Percentiles rank a stretch among this genome's conserved stretches.
phyloP scores from a whole-genome alignment of 2,888 invertebrate species.

The Chirona hameri region DNA sequence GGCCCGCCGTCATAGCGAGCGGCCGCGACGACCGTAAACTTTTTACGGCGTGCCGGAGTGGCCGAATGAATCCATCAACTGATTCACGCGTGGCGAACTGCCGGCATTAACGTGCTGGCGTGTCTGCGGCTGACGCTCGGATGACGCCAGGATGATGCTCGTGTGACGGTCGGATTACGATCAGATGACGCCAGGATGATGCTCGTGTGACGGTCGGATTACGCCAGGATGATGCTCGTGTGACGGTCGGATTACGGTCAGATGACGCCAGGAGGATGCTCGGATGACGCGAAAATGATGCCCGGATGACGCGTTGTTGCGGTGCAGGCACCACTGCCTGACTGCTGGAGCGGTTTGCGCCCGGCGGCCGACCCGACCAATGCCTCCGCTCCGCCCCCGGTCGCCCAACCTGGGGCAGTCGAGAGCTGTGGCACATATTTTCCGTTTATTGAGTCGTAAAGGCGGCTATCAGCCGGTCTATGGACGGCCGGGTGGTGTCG shows the following conservation, averaged over 20 bases:
- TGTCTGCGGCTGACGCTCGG: not conserved
- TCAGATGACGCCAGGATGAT: not conserved
- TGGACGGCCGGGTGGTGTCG: not conserved
- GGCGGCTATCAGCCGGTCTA: not conserved
- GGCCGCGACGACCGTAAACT: not conserved
- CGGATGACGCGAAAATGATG: no score
- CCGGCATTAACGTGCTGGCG: not conserved
- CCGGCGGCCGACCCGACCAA: no score
- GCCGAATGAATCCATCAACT: slow-evolving; percentile 22
- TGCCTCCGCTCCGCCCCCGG: no score
- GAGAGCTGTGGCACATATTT: not conserved
- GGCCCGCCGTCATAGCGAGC: slow-evolving; percentile 2
- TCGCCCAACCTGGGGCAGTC: no score
- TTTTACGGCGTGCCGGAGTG: not conserved
- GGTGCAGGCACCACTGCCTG: no score
- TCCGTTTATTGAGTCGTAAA: slow-evolving; percentile 3
- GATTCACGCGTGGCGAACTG: slow-evolving; percentile 14
- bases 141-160: no score
- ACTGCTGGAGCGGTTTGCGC: no score
- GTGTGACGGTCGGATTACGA: not conserved
- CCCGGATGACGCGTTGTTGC: no score
- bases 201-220: not conserved
- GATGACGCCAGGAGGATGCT: not conserved
- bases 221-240: no score
- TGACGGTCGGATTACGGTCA: not conserved